Conservation (phyloP, 2,113 vertebrate genomes). For the Catharus bicknelli region DNA sequence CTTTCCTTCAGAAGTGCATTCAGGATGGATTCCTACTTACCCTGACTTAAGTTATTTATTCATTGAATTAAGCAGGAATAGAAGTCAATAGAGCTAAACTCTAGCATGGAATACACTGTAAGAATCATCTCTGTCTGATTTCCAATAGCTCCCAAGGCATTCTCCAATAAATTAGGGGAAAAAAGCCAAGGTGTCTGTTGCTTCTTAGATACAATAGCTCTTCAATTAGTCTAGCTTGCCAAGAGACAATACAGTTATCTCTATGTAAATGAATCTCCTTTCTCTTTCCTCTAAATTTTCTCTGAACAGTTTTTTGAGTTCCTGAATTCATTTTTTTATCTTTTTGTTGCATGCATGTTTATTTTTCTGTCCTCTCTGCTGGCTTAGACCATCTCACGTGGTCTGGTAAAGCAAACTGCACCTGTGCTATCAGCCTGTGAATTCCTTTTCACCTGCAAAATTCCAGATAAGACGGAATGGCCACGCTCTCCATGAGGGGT, state of each 20-base stretch:
- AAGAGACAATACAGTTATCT: neutral
- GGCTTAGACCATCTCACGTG: neutral
- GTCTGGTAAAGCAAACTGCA: neutral
- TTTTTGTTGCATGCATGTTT: neutral
- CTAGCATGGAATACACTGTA: neutral
- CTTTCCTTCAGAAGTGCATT: neutral
- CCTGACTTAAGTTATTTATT: neutral
- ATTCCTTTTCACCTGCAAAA: neutral
- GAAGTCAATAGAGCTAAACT: neutral
- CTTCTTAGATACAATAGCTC: neutral
- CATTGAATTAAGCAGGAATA: neutral
- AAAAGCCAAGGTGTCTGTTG: neutral
- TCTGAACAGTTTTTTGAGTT: neutral
- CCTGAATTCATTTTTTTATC: neutral
- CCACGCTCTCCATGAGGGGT: neutral
- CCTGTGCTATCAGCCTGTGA: neutral
- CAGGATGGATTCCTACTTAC: neutral
- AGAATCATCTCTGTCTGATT: neutral
- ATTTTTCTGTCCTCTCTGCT: neutral
- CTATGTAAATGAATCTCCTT: neutral
- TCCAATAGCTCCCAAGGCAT: neutral
- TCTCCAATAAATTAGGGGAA: neutral
- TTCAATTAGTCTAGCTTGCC: neutral
- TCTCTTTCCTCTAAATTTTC: neutral
- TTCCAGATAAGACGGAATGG: fast-evolving